Evolutionary conservation across 2,888 invertebrate species (phyloP).

Genomic region (Pharmacophagus antenor): DNA sequence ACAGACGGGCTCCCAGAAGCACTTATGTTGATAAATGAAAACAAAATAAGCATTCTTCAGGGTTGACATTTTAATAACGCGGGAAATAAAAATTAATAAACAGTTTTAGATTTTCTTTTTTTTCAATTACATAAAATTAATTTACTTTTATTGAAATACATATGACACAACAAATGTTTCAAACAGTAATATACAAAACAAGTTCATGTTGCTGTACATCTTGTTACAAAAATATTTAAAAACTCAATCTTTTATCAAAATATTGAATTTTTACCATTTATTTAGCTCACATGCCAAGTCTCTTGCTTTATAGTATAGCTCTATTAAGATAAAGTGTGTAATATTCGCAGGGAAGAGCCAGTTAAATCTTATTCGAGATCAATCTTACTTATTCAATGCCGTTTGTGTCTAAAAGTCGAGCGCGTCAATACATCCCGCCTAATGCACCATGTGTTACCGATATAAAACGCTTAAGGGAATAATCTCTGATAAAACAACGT

Average conservation of each 20-base stretch:
- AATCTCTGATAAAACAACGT: slow-evolving; percentile 19
- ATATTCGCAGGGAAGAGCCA: not conserved
- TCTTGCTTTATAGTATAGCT: not conserved
- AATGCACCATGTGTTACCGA: slow-evolving; percentile 15
- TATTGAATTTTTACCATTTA: too few relatives aligned
- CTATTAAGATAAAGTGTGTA: not conserved
- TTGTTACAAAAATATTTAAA: too few relatives aligned
- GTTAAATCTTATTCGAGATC: not conserved
- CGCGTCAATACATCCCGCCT: slow-evolving; percentile 12
- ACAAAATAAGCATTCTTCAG: too few relatives aligned
- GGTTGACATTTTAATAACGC: too few relatives aligned
- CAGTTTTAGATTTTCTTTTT: not conserved
- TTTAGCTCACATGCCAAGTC: not conserved
- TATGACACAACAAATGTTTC: not conserved
- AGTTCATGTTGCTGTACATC: too few relatives aligned
- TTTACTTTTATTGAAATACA: not conserved
- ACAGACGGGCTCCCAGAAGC: not conserved
- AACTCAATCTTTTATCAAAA: not conserved
- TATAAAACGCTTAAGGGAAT: slow-evolving; percentile 22
- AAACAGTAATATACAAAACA: not conserved
- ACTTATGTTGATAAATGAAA: not conserved
- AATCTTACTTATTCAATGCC: not conserved
- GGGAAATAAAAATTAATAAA: too few relatives aligned
- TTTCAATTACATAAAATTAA: not conserved
- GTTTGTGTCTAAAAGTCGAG: slow-evolving; percentile 4